These are phyloP conservation scores for Nemotelus pantherinus DNA, from an alignment of 2,888 invertebrate species.

Conservation along the genomic window DNA sequence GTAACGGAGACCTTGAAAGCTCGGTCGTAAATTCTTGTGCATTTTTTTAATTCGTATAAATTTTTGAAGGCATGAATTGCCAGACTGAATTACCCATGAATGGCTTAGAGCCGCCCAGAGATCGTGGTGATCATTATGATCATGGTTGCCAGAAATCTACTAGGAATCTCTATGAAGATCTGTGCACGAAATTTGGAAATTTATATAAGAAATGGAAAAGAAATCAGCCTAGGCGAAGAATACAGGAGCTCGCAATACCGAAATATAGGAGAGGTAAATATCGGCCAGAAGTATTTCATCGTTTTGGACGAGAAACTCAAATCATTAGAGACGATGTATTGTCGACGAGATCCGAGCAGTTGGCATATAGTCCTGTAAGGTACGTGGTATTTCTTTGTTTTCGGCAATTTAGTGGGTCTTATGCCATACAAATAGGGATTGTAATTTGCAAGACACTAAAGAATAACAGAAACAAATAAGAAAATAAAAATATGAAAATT, in stretches of 20 bases:
- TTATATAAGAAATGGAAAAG: conserved; percentile 8
- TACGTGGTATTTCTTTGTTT: conserved; percentile 20
- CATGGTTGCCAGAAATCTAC: not conserved
- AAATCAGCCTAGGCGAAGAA: conserved; percentile 14
- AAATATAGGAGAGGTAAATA: conserved; percentile 15
- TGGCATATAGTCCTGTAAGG: conserved; percentile 40
- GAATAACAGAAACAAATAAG: no score
- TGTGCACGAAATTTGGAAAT: not conserved
- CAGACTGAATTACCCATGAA: no score
- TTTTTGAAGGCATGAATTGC: no score
- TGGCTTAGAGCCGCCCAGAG: no score
- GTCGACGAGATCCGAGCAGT: conserved; percentile 46
- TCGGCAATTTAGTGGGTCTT: not conserved
- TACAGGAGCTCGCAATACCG: conserved; percentile 30
- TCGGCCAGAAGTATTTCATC: not conserved
- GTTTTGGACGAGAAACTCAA: not conserved
- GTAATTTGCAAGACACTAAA: no score
- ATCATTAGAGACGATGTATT: conserved; percentile 16
- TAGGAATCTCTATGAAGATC: not conserved
- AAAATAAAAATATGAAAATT: no score
- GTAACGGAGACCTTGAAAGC: no score
- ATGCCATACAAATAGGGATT: not conserved
- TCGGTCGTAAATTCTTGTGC: no score
- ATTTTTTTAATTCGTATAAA: no score
- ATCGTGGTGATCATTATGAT: not conserved